phyloP scores from a whole-genome alignment of 2,888 invertebrate species.

The Apamea epomidion region DNA sequence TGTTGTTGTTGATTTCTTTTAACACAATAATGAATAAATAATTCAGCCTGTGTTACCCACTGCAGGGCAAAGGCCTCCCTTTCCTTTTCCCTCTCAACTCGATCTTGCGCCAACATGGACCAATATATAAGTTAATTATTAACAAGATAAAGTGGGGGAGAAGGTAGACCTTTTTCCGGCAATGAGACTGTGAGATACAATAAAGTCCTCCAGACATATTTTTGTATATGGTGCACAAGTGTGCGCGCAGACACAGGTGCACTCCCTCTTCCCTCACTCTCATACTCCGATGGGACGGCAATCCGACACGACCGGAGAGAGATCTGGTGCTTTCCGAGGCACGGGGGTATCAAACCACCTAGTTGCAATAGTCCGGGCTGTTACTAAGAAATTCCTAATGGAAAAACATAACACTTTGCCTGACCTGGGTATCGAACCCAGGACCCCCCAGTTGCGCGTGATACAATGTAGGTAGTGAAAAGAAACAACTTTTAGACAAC shows the following conservation, averaged over 20 bases:
- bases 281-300: too few species aligned
- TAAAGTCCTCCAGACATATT: neutral
- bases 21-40: neutral
- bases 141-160: neutral
- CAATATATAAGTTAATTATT: neutral
- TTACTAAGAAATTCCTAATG: too few species aligned
- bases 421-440: too few species aligned
- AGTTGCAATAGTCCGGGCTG: too few species aligned
- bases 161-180: neutral
- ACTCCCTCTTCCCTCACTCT: too few species aligned
- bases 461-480: neutral
- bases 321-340: too few species aligned
- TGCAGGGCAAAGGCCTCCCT: neutral
- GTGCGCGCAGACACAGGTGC: too few species aligned
- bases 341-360: too few species aligned
- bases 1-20: slow-evolving; percentile 1
- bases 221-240: too few species aligned
- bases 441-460: too few species aligned
- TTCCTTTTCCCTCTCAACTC: neutral
- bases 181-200: neutral
- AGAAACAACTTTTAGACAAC: neutral
- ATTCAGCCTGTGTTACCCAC: neutral
- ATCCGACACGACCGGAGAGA: too few species aligned
- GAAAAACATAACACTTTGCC: too few species aligned
- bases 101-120: neutral